Evolutionary conservation across 1,140 invertebrate genomes (phyloP), one percentile per base, ranked within the genome.

Genomic region (Drosophila bifasciata): DNA sequence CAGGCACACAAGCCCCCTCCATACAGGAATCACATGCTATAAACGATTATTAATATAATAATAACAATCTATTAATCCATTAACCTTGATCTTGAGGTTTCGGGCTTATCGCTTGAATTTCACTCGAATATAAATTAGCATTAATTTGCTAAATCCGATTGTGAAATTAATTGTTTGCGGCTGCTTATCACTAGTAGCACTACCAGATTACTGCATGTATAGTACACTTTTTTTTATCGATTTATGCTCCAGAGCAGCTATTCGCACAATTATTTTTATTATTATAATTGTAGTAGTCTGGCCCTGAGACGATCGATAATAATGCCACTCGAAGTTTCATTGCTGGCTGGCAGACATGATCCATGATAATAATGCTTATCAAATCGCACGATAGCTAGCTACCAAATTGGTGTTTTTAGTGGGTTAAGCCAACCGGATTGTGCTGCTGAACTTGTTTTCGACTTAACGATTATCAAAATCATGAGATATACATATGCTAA

Each of bases 341-440:
- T 32, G 11, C 32, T 36, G 11, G 11, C 32, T 36, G 11, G 2
- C 32, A 36, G 3, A 13, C 32, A 36, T 36, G 32, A 36, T 36
- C 32, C 13, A 36, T 11, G 32, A 36, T 7, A 7, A 25, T 36
- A 36, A 36, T 36, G 32, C 32, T 36, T 5, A 13, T 13, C 3
- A 13, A 36, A 36, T 36, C 32, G 11, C 11, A 5, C 13, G 11
- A 36, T 13, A 36, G 13, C 32, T 13, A 3, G 32, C 32, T 13
- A 1, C 32, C 11, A 36, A 36, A 36, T 36, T 13, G 0, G 3
- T 13, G 32, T 13, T 45, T 44, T 57, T 73, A 64, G 45, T 56
- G 45, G 57, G 76, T 50, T 70, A 60, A 67, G 56, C 44, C 56
- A 66, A 80, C 77, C 68, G 60, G 73, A 72, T 81, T 81, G 52